phyloP scores from a whole-genome alignment of 2,888 invertebrate genomes.

The Drosophila testacea region DNA sequence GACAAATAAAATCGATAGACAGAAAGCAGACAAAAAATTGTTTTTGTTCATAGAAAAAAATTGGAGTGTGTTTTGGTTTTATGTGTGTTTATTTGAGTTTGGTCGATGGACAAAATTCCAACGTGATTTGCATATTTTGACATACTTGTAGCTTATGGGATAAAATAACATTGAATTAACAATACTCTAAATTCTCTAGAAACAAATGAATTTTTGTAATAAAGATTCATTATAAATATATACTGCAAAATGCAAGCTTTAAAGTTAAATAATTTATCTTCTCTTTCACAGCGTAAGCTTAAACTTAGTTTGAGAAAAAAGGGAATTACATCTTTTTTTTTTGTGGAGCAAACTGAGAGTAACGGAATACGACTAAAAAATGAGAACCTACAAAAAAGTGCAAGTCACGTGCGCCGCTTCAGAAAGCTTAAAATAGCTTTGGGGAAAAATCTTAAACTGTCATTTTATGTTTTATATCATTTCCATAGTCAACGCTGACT shows the following conservation, averaged over 20 bases:
- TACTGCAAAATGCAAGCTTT: neutral
- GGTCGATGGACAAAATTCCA: slow-evolving; percentile 38
- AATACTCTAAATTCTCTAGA: neutral
- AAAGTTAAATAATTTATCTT: neutral
- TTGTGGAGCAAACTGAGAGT: slow-evolving; percentile 2
- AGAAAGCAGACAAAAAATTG: slow-evolving; percentile 6
- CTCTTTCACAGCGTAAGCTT: neutral
- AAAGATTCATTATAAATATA: neutral
- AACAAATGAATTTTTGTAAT: neutral
- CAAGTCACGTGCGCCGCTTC: slow-evolving; percentile 54
- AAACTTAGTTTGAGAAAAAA: neutral
- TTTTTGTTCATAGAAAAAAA: slow-evolving; percentile 20
- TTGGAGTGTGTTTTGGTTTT: slow-evolving; percentile 16
- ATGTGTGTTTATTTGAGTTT: slow-evolving; percentile 13
- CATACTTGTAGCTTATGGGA: slow-evolving; percentile 57
- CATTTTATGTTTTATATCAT: slow-evolving; percentile 54
- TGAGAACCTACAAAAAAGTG: slow-evolving; percentile 15
- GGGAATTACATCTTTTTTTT: neutral
- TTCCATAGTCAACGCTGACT: slow-evolving; percentile 24
- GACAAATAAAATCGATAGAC: slow-evolving; percentile 31
- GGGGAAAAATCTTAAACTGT: slow-evolving; percentile 56
- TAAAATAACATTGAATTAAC: neutral
- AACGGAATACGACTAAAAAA: neutral
- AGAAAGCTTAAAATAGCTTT: slow-evolving; percentile 51
- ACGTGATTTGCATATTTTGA: slow-evolving; percentile 76